These are phyloP conservation scores for Lithodes maja DNA, from an alignment of 2,888 invertebrate species.

Conservation along the genomic window DNA sequence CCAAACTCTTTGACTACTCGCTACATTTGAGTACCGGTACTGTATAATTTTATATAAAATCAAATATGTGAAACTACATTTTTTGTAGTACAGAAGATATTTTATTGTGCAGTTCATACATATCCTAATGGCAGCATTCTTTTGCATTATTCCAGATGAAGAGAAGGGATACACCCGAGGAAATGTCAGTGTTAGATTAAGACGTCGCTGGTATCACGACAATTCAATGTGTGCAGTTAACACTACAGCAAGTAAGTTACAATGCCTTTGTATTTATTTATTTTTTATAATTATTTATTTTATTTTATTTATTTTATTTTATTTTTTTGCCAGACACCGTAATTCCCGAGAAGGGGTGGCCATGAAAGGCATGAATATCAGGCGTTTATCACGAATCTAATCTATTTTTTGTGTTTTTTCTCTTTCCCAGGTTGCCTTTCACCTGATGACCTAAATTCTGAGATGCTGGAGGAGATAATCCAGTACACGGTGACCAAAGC, in stretches of 20 bases:
- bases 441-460: slow-evolving; percentile 39
- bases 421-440: slow-evolving; percentile 48
- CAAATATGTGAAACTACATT: too few relatives aligned
- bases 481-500: slow-evolving; percentile 52
- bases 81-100: too few relatives aligned
- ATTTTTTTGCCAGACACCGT: not conserved
- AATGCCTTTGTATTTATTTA: not conserved
- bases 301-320: not conserved
- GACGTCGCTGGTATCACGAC: slow-evolving; percentile 62
- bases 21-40: too few relatives aligned
- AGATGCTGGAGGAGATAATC: slow-evolving; percentile 52
- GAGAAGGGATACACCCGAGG: slow-evolving; percentile 60
- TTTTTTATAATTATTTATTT: not conserved
- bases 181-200: slow-evolving; percentile 54
- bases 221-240: slow-evolving; percentile 59
- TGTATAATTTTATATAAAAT: too few relatives aligned
- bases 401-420: not conserved
- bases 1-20: too few relatives aligned
- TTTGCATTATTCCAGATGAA: slow-evolving; percentile 37
- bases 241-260: slow-evolving; percentile 56
- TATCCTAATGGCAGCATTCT: not conserved
- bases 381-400: too few relatives aligned
- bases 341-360: too few relatives aligned
- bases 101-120: too few relatives aligned
- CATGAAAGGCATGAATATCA: too few relatives aligned